Evolutionary conservation across 2,888 invertebrate genomes (phyloP).

Genomic region (Ditylenchus weischeri): DNA sequence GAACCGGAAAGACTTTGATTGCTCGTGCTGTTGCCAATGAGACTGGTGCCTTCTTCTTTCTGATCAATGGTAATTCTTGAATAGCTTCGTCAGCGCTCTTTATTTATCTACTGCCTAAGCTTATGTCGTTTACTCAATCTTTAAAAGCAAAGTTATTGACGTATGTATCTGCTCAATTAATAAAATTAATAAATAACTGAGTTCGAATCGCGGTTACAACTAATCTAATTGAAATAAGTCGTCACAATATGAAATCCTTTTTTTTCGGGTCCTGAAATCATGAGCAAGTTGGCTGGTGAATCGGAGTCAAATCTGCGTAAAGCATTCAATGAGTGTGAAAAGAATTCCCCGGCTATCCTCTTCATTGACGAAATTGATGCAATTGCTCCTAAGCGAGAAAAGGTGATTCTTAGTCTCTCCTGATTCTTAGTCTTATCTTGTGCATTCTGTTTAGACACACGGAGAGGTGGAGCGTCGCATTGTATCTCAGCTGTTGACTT

Average conservation of each 20-base stretch:
- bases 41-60: slow-evolving; percentile 98
- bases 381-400: slow-evolving; percentile 99
- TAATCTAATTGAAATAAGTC: no score
- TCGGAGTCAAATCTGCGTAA: slow-evolving; percentile 98
- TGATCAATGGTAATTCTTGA: no score
- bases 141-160: slow-evolving; percentile 1
- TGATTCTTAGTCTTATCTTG: neutral
- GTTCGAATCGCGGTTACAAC: slow-evolving; percentile 15
- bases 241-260: no score
- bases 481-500: slow-evolving; percentile 90
- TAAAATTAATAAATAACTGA: neutral
- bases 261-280: slow-evolving; percentile 88
- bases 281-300: slow-evolving; percentile 98
- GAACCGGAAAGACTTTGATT: slow-evolving; percentile 91
- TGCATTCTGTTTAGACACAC: slow-evolving; percentile 71
- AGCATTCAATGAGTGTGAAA: slow-evolving; percentile 98
- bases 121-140: slow-evolving; percentile 4
- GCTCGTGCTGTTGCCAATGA: slow-evolving; percentile 98
- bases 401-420: slow-evolving; percentile 65
- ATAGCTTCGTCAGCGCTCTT: neutral
- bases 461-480: slow-evolving; percentile 95
- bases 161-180: slow-evolving; percentile 17
- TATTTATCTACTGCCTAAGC: neutral
- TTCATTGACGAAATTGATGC: slow-evolving; percentile 99
- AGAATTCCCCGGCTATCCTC: slow-evolving; percentile 97